Base-by-base conservation (phyloP, 2,797 vertebrate genomes). In the Falco peregrinus region DNA sequence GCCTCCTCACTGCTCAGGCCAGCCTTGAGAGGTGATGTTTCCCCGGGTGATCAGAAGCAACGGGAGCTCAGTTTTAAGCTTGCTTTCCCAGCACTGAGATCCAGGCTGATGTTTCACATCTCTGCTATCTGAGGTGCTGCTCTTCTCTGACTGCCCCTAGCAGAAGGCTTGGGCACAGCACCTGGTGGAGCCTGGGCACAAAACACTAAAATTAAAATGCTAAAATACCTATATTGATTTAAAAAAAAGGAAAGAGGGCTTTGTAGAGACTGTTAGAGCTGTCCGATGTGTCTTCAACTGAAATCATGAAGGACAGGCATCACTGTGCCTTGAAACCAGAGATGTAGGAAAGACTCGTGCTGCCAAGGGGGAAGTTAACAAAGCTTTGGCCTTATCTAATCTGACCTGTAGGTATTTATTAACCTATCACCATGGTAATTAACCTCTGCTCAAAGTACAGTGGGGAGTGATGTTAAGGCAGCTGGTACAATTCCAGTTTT, bases 321-420 rank as follows among this genome's bases (percentile, higher is more conserved):
- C 2, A 2, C 25, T 29, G 43, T 80, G 26, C 24, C 13, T 41
- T 0, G 0, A 57, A 69, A 53, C 50, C 64, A 71, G 51, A 29
- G 65, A 16, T 33, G 17, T 51, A 51, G 57, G 65, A 74, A 67
- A n/a, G 37, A 6, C 56, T 60, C 39, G 15, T 76, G 19, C 35
- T 84, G 51, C 26, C 1, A 14, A 81, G 26, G 28, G 48, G 37
- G 25, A 80, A 26, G 20, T 79, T 60, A 39, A 43, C n/a, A 89
- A 76, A 91, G 53, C 68, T 65, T 79, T 2, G 6, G 21, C 21
- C n/a, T 92, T 89, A 82, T 80, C 95, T 96, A 31, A 90, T 93
- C 91, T 89, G 60, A 4, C 10, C 21, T 35, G 18, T 35, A 35
- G 95, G 82, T 93, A 92, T 96, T 97, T 79, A 95, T 96, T 94